Base-by-base conservation (phyloP, 2,888 invertebrate species). In the Ormyrus thymus region DNA sequence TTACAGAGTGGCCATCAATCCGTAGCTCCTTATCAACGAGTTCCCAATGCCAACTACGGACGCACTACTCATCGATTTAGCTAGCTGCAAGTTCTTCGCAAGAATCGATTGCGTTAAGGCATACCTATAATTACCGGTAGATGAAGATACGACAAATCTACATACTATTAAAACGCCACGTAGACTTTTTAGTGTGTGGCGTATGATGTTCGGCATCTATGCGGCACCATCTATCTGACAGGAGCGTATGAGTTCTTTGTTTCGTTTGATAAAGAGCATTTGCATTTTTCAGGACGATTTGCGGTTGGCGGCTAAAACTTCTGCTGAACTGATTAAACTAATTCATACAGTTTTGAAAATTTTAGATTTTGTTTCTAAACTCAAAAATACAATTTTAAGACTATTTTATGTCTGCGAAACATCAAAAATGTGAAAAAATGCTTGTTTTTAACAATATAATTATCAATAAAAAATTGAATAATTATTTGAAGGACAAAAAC, bases 21-120 rank as follows among this genome's bases (percentile, higher is more conserved):
- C 83, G n/a, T 56, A 64, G 10, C 73, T 85, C 15, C 13, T 80
- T 8, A 75, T 84, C 1, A 83, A 85, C 69, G 83, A 86, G 71
- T 79, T 84, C 71, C 85, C 84, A 0, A 66, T 85, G 53, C 85
- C 85, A 9, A 83, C 82, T 48, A 82, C 83, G 0, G 83, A 85
- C 7, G 85, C 84, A 77, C 73, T 82, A 74, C 84, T 82, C 83
- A 82, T 78, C 55, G 81, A 78, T 11, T 80, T 86, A 80, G 75
- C 83, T 2, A 84, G 84, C 1, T 83, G 86, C 6, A 59, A 59
- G 2, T 83, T 82, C 61, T 86, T 85, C 78, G 81, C 84, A 7
- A 85, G 84, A 78, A 65, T 82, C 4, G 82, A 81, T 73, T 51
- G 88, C 13, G 74, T 77, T 2, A 83, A 84, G 66, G 88, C 89